Evolutionary conservation across 2,113 vertebrate genomes (phyloP).

Genomic region (Rhinopomastus cyanomelas): DNA sequence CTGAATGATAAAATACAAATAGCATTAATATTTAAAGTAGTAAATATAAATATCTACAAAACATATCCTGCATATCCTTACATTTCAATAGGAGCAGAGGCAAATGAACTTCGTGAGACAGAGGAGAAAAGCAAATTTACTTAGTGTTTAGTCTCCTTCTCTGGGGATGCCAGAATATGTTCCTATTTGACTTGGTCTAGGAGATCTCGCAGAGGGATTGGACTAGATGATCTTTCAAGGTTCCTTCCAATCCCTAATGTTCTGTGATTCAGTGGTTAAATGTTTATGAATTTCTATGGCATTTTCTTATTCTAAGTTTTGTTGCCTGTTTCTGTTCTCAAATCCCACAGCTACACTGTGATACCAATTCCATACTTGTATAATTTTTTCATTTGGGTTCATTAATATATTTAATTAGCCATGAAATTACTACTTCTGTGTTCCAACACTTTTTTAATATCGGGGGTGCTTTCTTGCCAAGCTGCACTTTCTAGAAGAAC

Average conservation of each 20-base stretch:
- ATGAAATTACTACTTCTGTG: constrained; percentile 1
- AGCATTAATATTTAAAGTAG: no score
- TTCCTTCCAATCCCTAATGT: no score
- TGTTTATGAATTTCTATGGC: background rate
- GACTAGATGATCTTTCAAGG: no score
- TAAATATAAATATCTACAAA: no score
- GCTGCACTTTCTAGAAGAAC: background rate
- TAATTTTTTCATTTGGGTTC: background rate
- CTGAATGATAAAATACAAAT: background rate
- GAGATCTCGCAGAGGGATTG: no score
- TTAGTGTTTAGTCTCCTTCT: no score
- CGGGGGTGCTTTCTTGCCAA: background rate
- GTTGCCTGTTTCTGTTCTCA: background rate
- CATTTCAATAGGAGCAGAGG: background rate
- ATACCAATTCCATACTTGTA: background rate
- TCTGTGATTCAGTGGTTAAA: no score
- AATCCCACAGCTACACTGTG: background rate
- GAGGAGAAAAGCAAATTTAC: background rate
- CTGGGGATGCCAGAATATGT: no score
- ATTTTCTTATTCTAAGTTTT: background rate
- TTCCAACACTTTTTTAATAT: constrained; percentile 27
- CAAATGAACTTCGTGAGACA: background rate
- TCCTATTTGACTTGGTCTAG: no score
- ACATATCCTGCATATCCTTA: no score
- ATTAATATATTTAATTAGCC: background rate